Evolutionary conservation across 2,797 vertebrate genomes (phyloP).

Genomic region (Microtus californicus): DNA sequence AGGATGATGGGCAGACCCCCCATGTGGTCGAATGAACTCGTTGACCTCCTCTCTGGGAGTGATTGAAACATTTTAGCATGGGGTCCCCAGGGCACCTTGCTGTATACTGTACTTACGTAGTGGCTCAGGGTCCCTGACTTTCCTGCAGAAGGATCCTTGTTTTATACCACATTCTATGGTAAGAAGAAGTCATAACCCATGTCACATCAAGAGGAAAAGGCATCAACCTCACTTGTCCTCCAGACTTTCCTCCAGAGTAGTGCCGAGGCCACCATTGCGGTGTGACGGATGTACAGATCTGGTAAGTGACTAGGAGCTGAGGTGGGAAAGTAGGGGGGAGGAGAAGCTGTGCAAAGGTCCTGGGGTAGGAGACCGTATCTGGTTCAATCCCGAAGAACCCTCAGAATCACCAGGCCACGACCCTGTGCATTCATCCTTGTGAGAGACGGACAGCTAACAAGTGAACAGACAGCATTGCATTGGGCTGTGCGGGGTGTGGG

Average conservation of each 20-base stretch:
- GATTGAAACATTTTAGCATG: not conserved
- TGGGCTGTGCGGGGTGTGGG: not conserved
- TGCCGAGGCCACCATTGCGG: not conserved
- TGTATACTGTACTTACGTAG: not conserved
- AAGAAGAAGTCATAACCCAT: not conserved
- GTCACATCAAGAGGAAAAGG: not conserved
- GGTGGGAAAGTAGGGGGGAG: not conserved
- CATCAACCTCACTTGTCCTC: too few relatives aligned
- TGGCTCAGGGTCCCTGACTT: not conserved
- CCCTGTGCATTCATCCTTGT: not conserved
- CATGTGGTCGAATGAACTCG: rapidly evolving
- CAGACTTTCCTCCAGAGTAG: not conserved
- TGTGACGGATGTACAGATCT: not conserved
- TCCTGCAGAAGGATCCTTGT: not conserved
- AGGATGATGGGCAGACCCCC: not conserved
- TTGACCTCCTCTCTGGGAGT: not conserved
- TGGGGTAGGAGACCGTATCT: not conserved
- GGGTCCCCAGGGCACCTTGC: not conserved
- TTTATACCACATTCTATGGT: not conserved
- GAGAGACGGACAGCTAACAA: not conserved
- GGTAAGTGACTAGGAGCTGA: not conserved
- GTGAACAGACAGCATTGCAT: not conserved
- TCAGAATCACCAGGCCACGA: not conserved
- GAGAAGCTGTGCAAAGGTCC: not conserved
- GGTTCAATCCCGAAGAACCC: not conserved